A percentile compares a stretch with the other conserved stretches of the same genome.
Conservation (phyloP, 2,797 vertebrate genomes). For the Neosalanx taihuensis region DNA sequence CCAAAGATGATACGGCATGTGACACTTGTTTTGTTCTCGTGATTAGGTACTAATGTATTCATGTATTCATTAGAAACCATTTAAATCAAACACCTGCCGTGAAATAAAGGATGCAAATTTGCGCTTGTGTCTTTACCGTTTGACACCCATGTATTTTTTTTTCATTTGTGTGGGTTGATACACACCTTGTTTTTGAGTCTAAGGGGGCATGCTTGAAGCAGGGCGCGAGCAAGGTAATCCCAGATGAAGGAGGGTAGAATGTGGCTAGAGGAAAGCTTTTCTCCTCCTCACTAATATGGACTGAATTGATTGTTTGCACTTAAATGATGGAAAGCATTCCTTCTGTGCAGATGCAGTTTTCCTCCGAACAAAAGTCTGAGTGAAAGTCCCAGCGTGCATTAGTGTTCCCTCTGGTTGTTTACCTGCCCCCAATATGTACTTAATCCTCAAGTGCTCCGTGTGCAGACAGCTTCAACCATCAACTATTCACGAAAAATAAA, state of each 20-base stretch:
- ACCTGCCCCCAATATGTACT: constrained; percentile 46
- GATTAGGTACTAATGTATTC: constrained; percentile 63
- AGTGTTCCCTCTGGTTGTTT: constrained; percentile 52
- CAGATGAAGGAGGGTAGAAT: constrained; percentile 27
- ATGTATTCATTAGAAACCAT: constrained; percentile 63
- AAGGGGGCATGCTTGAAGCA: constrained; percentile 40
- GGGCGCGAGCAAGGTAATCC: constrained; percentile 46
- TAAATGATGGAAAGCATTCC: constrained; percentile 62
- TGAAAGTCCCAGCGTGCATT: constrained; percentile 55
- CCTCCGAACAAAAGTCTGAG: constrained; percentile 55
- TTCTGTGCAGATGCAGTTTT: constrained; percentile 51
- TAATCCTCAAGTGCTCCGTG: constrained; percentile 49
- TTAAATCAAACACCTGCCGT: constrained; percentile 68
- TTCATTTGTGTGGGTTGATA: constrained; percentile 45
- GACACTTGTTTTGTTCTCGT: constrained; percentile 24
- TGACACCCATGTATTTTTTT: constrained; percentile 41
- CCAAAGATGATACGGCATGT: constrained; percentile 19
- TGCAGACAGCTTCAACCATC: constrained; percentile 62
- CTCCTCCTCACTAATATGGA: constrained; percentile 64
- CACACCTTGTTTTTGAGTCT: constrained; percentile 51
- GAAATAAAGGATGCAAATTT: constrained; percentile 56
- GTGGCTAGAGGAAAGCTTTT: constrained; percentile 48
- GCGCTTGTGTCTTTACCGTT: constrained; percentile 60
- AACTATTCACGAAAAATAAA: constrained; percentile 63
- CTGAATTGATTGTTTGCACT: constrained; percentile 75